Conservation (phyloP, 2,888 invertebrate species). For the Branchinecta sandiegonensis region DNA sequence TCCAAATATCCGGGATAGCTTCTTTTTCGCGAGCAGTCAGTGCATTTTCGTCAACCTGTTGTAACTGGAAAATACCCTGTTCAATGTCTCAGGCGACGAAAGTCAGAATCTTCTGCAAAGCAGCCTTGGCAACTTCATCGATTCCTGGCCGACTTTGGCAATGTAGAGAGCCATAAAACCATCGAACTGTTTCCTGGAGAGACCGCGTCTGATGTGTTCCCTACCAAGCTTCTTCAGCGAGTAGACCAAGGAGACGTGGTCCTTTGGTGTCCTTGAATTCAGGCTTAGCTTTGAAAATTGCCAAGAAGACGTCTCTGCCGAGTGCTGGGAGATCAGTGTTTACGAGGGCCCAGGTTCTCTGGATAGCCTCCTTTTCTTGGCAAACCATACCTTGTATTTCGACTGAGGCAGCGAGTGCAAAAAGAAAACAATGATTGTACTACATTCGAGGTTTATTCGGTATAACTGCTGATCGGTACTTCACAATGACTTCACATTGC, state of each 20-base stretch:
- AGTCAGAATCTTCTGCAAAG: neutral
- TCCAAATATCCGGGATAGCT: neutral
- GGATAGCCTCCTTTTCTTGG: too few relatives aligned
- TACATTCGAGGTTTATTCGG: too few relatives aligned
- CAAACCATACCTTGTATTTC: too few relatives aligned
- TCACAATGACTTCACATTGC: too few relatives aligned
- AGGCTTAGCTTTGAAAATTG: too few relatives aligned
- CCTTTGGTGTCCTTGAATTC: neutral
- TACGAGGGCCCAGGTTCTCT: too few relatives aligned
- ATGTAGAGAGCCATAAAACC: slow-evolving; percentile 8
- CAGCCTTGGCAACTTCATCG: neutral
- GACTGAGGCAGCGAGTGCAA: too few relatives aligned
- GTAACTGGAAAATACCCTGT: neutral
- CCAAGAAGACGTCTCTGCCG: too few relatives aligned
- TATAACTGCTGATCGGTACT: too few relatives aligned
- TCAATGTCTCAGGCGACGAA: neutral
- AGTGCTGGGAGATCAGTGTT: too few relatives aligned
- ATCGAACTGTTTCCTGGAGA: neutral
- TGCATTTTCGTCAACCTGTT: neutral
- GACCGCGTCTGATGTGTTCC: slow-evolving; percentile 9
- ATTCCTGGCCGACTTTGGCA: neutral
- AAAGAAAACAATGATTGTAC: too few relatives aligned
- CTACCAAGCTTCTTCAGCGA: neutral
- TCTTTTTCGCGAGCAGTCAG: neutral
- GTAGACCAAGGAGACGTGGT: neutral